Base-by-base conservation (phyloP, 92 coral and sea anemone species). In the Umimayanthus kanabou region DNA sequence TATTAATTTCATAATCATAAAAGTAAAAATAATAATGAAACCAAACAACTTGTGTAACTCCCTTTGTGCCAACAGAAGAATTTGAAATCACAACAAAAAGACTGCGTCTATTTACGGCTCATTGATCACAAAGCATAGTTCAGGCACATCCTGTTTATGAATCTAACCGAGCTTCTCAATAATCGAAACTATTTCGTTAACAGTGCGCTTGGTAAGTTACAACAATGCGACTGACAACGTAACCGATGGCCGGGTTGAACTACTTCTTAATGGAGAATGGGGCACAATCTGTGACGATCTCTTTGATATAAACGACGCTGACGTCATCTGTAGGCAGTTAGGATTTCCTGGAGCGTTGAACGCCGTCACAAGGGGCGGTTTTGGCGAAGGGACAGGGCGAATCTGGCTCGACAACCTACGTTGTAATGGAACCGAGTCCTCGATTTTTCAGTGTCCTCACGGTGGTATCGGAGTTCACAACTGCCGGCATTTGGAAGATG, bases 281-380 rank as follows among this genome's bases (percentile, higher is more conserved):
- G 85, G 85, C 22, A 81, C 85, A 81, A 81, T 81, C 39, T 81
- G 85, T 65, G 85, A 81, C 42, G 85, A 81, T n/a, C 37, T 37
- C 37, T 81, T 81, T 40, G 85, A 81, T 23, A 81, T 81, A 30
- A 81, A 65, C 9, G 85, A 81, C 39, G 76, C 85, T 5, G 4
- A 81, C 22, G 58, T 81, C 9, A 65, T 81, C 75, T 81, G 85
- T n/a, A 64, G 13, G n/a, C 55, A 64, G 57, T 10, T 81, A 57
- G 85, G 75, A 7, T 81, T 81, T n/a, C 53, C 76, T 23, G 76
- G 50, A 81, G 85, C 85, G 2, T 45, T 81, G 8, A 37, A 29
- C 4, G 30, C 61, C 20, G 76, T 81, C 22, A 81, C 53, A 61
- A 39, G 55, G 23, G 47, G 47, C 10, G 84, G 28, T 20, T 80